These are phyloP conservation scores for Cartodere bifasciata DNA, from an alignment of 2,888 invertebrate species.

Conservation along the genomic window DNA sequence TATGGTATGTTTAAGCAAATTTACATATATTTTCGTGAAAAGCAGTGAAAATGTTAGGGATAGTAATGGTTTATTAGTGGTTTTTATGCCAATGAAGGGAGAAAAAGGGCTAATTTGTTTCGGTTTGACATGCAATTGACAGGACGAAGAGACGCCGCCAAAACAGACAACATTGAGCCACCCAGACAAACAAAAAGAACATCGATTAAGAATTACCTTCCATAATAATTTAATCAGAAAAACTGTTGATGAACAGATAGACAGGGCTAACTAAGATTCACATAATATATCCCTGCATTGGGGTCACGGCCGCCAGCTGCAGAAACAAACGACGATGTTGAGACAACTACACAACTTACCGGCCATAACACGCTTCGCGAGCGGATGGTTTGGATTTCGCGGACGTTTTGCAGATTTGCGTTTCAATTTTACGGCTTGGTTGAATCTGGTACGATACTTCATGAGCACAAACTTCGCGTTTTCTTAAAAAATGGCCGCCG, in stretches of 20 bases:
- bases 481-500: conserved; percentile 22
- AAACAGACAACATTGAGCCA: not conserved
- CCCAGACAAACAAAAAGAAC: no score
- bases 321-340: conserved; percentile 24
- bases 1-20: no score
- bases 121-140: no score
- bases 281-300: conserved; percentile 25
- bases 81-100: no score
- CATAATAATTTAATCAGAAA: no score
- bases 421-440: conserved; percentile 21
- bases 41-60: no score
- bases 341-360: conserved; percentile 53
- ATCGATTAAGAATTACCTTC: conserved; percentile 33
- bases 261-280: conserved; percentile 17
- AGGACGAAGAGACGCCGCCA: no score
- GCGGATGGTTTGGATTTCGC: conserved; percentile 29
- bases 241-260: conserved; percentile 16
- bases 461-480: conserved; percentile 17
- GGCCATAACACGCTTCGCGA: conserved; percentile 54
- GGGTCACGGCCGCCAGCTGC: conserved; percentile 29
- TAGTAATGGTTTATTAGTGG: no score
- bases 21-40: no score
- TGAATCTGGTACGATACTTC: conserved; percentile 25
- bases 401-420: conserved; percentile 24
- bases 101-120: no score